Evolutionary conservation across 2,797 vertebrate genomes (phyloP).

Genomic region (Alca torda): DNA sequence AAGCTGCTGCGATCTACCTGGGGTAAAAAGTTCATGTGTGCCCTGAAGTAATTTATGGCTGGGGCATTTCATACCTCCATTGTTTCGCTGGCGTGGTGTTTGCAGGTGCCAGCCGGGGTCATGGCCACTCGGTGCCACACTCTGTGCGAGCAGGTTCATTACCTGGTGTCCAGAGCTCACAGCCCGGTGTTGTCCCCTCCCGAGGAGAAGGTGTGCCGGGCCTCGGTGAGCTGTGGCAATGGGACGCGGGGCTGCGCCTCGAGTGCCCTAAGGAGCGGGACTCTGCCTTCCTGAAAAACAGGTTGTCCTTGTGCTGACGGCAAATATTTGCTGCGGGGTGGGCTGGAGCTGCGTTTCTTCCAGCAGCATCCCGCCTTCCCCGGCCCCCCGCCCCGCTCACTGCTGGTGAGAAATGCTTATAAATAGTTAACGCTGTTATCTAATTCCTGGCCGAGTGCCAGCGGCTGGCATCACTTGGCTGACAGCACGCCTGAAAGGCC

Average conservation of each 20-base stretch:
- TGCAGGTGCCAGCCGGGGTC: not conserved
- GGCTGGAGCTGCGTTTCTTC: rapidly evolving
- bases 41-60: not conserved
- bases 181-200: rapidly evolving
- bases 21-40: not conserved
- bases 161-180: rapidly evolving
- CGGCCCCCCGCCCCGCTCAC: not conserved
- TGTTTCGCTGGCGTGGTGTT: not conserved
- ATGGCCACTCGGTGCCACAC: not conserved
- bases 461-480: conserved; percentile 59
- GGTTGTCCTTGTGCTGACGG: not conserved
- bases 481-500: conserved; percentile 70
- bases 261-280: not conserved
- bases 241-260: not conserved
- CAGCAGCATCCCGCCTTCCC: not conserved
- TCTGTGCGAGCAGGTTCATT: rapidly evolving
- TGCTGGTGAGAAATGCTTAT: not conserved
- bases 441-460: conserved; percentile 66
- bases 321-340: not conserved
- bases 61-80: not conserved
- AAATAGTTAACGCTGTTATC: conserved; percentile 67
- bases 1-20: not conserved
- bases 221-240: rapidly evolving
- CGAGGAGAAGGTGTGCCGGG: rapidly evolving
- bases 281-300: not conserved